Evolutionary conservation across 2,888 invertebrate species (phyloP), one percentile per base, ranked within the genome.

Genomic region (Apamea crenata): DNA sequence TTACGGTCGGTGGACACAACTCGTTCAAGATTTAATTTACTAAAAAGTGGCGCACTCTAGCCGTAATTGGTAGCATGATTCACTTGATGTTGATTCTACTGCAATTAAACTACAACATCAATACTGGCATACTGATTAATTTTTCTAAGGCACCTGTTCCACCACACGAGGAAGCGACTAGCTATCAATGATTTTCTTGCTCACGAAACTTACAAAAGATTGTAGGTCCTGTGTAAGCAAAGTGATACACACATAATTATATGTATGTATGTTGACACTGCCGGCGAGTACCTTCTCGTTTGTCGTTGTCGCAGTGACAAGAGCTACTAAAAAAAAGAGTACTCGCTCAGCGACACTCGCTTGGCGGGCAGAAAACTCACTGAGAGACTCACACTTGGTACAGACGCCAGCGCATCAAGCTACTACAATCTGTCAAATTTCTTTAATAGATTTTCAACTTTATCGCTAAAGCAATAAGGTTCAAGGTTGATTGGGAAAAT

Each of bases 1-100:
- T 88, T 83, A 91, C 91, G 92, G 88, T 86, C 80, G 72, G 75
- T 85, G 88, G 78, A 82, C 89, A 87, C 87, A 91, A 89, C 88
- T 86, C 81, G 79, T 84, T 83, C 83, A 85, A 80, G 71, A 73
- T 81, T 84, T 82, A 84, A 88, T 83, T 82, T 50, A 77, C 74
- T 84, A 74, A 87, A 88, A 86, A 83, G 77, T 78, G 61, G 76
- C 73, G 78, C 78, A 83, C 76, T 88, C 61, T 77, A 80, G 32
- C 71, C 71, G 47, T 85, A 82, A 80, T 87, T 87, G 82, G 82
- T 80, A 59, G 70, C 36, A 79, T 79, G 77, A 85, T 47, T 85
- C 78, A 83, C 59, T 84, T 72, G 67, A 80, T 77, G 72, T 77
- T 80, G 77, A 77, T 59, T 78, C 29, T 72, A 69, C 16, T 74